A percentile compares a stretch with the other conserved stretches of the same genome.
These are phyloP conservation scores for Dasypolia templi DNA, from an alignment of 2,888 invertebrate species.

Conservation along the genomic window DNA sequence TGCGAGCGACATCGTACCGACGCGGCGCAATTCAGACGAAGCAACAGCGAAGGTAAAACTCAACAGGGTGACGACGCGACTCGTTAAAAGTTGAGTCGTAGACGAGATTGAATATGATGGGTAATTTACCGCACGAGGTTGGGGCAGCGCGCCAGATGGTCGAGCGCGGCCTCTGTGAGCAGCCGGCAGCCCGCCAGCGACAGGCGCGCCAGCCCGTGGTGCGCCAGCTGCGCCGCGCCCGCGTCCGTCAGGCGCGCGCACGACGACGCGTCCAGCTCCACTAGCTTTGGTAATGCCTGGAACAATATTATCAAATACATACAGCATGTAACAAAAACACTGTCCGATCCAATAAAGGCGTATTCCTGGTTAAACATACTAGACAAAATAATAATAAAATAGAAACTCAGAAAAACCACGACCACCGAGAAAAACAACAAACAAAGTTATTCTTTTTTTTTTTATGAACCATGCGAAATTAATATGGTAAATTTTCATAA, in stretches of 20 bases:
- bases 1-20: no score
- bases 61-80: background rate
- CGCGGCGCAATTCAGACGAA: no score
- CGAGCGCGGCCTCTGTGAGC: constrained; percentile 95
- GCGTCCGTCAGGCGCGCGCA: constrained; percentile 97
- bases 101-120: background rate
- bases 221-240: constrained; percentile 96
- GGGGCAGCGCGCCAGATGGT: constrained; percentile 94
- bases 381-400: no score
- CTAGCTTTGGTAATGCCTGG: constrained; percentile 94
- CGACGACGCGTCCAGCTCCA: constrained; percentile 95
- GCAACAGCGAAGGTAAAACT: background rate
- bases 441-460: no score
- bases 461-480: no score
- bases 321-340: no score
- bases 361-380: no score
- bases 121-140: constrained; percentile 88
- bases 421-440: no score
- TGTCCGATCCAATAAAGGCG: no score
- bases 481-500: no score
- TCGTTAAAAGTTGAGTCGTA: background rate
- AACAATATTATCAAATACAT: no score
- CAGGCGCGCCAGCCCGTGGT: constrained; percentile 93
- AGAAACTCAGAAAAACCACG: no score
- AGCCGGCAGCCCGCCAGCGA: constrained; percentile 95